Evolutionary conservation across 1,140 invertebrate genomes (phyloP), one percentile per base, ranked within the genome.

Genomic region (Eciton burchellii): DNA sequence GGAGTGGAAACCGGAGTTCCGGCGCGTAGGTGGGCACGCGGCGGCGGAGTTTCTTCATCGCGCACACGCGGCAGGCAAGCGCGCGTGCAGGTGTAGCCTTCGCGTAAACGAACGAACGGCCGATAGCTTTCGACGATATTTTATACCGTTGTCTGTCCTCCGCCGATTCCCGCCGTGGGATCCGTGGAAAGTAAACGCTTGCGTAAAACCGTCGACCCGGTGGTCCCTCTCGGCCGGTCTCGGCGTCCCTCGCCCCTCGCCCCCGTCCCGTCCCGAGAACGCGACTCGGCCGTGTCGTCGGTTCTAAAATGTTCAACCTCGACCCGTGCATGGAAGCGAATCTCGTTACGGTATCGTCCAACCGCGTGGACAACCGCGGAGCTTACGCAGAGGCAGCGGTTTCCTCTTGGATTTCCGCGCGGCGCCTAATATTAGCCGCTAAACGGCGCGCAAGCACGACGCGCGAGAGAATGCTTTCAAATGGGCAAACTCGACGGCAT

Each of bases 1-100:
- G 47, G 52, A 16, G 52, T 83, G 85, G 77, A 70, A 62, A 87
- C 85, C 72, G 14, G 2, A 54, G 83, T 84, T 79, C 83, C 76
- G 82, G 66, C 79, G 91, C 91, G 92, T 92, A 90, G 91, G 92
- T 92, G 91, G 59, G 88, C 76, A 19, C 21, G 49, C 43, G 68
- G 83, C 68, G 68, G 49, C 79, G 71, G 72, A 70, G 89, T 91
- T 90, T 91, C 88, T 41, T 89, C 83, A 83, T 83, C 81, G 68
- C 81, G 68, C 35, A 35, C 35, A 35, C 71, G 65, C 82, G 88
- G 8, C 9, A 59, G n/a, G n/a, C n/a, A n/a, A n/a, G 21, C 45
- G 72, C 49, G 11, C 43, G 74, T 54, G 74, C 90, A 91, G 89
- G 89, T 91, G 89, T 90, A 89, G 82, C 83, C 71, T 68, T 82